Base-by-base conservation (phyloP, 2,113 vertebrate genomes). In the Chaenogobius annularis region DNA sequence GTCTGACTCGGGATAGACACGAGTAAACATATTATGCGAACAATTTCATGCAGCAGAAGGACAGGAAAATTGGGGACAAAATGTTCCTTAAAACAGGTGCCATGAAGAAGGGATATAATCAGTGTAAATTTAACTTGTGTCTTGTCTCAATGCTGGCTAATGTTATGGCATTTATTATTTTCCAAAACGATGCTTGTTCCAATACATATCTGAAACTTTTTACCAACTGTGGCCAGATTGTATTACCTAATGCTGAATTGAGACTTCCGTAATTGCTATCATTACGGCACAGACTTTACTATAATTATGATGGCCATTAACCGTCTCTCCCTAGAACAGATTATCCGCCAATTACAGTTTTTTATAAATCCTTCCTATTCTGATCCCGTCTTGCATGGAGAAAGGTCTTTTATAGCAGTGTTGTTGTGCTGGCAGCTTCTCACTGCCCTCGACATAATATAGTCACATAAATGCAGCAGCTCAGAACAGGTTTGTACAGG, bases 401-500 rank as follows among this genome's bases (percentile, higher is more conserved):
- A 37, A 15, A 63, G 10, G 17, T 40, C n/a, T 19, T 7, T 54
- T 54, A 9, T 9, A 63, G 1, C 1, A 15, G 3, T 63, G 15
- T 11, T 17, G 31, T 40, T 63, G 59, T 10, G 9, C 59, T n/a
- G 59, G 40, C 59, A 63, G 59, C 15, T 19, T 19, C 26, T 77
- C 26, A 63, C 72, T 78, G 74, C 66, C 73, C 81, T 76, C 75
- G 77, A 75, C 54, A 70, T 71, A 64, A 43, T 15, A 58, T 80
- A 79, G 78, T 80, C 83, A 76, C 70, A 56, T 65, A 19, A 22
- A 79, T 82, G 66, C 52, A 73, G 86, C 84, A 79, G 72, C 52
- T 62, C 10, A 37, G 43, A 52, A 56, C 82, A 87, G 70, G 88
- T 74, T 78, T 56, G 63, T 71, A 77, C 87, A 75, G 69, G 81